These are phyloP conservation scores for Delphinus delphis DNA, from an alignment of 2,113 vertebrate genomes.

Conservation along the genomic window DNA sequence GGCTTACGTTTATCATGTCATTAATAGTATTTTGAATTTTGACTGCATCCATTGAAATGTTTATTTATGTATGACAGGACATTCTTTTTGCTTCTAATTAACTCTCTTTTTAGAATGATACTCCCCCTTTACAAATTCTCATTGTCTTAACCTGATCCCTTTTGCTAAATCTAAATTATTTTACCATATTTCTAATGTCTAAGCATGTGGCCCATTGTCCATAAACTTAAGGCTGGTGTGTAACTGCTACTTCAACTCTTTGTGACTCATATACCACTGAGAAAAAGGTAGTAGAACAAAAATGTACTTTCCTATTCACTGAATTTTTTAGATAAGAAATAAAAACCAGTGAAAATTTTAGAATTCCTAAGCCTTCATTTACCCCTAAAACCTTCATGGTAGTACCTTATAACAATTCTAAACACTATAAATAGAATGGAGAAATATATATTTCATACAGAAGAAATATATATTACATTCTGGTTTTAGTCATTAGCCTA, in stretches of 20 bases:
- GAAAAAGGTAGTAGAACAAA: neutral
- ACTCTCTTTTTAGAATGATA: neutral
- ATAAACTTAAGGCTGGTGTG: neutral
- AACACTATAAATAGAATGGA: neutral
- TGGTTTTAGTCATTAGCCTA: neutral
- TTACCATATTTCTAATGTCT: neutral
- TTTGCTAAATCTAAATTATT: neutral
- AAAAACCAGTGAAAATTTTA: neutral
- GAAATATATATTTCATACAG: neutral
- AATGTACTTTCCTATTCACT: neutral
- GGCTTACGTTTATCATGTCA: neutral
- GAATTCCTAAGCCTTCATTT: neutral
- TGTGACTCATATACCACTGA: neutral
- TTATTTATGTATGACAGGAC: neutral
- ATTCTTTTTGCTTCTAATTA: neutral
- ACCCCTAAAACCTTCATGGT: neutral
- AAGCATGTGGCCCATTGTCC: neutral
- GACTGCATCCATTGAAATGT: neutral
- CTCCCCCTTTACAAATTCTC: neutral
- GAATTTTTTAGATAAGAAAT: neutral
- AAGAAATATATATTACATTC: neutral
- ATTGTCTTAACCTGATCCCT: neutral
- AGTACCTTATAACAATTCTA: neutral
- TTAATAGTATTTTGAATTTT: neutral
- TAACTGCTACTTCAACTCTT: neutral